A percentile compares a stretch with the other conserved stretches of the same genome.
Conservation (phyloP, 2,797 vertebrate species). For the Gymnocypris eckloni region DNA sequence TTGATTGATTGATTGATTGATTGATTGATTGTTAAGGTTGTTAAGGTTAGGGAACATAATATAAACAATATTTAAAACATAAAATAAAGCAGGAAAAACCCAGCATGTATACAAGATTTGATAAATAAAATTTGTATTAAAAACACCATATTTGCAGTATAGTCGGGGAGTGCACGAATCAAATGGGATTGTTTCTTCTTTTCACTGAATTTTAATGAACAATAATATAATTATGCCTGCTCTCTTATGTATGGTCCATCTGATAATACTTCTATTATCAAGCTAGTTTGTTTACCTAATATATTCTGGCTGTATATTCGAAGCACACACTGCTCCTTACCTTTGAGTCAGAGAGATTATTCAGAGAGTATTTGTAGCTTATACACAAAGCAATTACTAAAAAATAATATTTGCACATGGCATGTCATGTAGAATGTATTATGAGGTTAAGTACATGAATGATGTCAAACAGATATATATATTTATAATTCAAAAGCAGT, state of each 20-base stretch:
- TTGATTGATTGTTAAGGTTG: not conserved
- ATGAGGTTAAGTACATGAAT: constrained; percentile 10
- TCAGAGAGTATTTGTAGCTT: not conserved
- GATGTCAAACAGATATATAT: not conserved
- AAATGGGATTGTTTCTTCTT: not conserved
- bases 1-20: not conserved
- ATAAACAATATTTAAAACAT: not conserved
- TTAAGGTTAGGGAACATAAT: not conserved
- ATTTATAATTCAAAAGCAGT: constrained; percentile 11
- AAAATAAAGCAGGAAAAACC: not conserved
- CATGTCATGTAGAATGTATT: constrained; percentile 4
- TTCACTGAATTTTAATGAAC: not conserved
- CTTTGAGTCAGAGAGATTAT: not conserved
- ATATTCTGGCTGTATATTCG: not conserved
- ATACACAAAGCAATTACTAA: constrained; percentile 11
- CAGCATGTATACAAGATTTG: not conserved
- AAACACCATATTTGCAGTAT: not conserved
- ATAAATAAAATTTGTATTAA: not conserved
- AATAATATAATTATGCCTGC: not conserved
- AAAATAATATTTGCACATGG: not conserved
- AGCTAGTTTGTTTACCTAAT: constrained; percentile 7
- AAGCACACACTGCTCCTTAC: not conserved
- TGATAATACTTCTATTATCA: constrained; percentile 2
- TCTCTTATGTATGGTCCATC: not conserved
- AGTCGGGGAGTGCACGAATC: not conserved